Conservation (phyloP, 1,140 invertebrate genomes). For the Chlorops oryzae region DNA sequence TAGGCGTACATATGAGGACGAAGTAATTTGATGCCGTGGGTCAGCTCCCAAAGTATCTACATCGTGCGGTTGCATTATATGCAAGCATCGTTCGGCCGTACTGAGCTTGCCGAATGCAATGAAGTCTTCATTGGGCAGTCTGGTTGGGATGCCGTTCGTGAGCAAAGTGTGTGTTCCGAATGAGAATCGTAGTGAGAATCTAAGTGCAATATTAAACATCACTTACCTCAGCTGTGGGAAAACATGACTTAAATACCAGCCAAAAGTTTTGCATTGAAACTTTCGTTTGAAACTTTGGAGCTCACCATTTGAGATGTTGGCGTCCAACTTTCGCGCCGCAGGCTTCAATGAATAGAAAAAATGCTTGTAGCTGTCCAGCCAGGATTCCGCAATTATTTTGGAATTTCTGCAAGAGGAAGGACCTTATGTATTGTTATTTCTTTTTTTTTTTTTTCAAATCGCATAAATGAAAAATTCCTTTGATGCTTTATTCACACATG, state of each 20-base stretch:
- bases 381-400: slow-evolving; percentile 70
- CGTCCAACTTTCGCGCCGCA: slow-evolving; percentile 20
- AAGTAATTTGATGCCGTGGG: too few species aligned
- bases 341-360: slow-evolving; percentile 57
- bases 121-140: slow-evolving; percentile 24
- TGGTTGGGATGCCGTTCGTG: too few species aligned
- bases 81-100: slow-evolving; percentile 26
- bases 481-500: too few species aligned
- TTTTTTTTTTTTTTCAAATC: too few species aligned
- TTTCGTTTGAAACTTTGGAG: slow-evolving; percentile 58
- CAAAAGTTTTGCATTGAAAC: slow-evolving; percentile 78
- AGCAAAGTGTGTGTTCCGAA: background rate
- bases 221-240: slow-evolving; percentile 46
- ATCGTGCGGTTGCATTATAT: slow-evolving; percentile 7
- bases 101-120: slow-evolving; percentile 26
- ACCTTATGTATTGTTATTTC: too few species aligned
- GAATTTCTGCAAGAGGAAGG: slow-evolving; percentile 72
- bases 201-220: background rate
- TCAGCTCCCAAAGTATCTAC: background rate
- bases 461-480: too few species aligned
- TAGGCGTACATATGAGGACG: background rate
- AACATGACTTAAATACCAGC: slow-evolving; percentile 92
- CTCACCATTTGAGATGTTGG: slow-evolving; percentile 16
- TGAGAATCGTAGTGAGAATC: background rate
- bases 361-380: slow-evolving; percentile 81